Base-by-base conservation (phyloP, 2,888 invertebrate species). In the Cantharis flavilabris region DNA sequence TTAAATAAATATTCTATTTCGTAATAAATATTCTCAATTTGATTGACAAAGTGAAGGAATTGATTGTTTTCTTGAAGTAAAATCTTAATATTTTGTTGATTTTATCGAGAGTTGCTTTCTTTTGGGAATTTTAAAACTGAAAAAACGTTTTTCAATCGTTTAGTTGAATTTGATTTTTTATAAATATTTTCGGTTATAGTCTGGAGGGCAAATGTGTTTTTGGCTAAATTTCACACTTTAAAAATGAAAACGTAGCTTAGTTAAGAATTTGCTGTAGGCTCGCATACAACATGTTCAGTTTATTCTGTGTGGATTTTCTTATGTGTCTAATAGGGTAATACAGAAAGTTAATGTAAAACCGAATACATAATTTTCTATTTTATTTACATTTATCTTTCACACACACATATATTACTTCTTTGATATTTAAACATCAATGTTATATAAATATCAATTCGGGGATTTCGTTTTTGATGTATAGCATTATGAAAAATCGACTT, bases 131-230 rank as follows among this genome's bases (percentile, higher is more conserved):
- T 70, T 71, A 11, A 69, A 71, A 20, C 20, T 70, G 30, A 33
- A 14, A 49, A 70, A 75, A 69, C 71, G 71, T 75, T 75, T 74
- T 67, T 26, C 75, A 71, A 67, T 75, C 71, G 65, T 75, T 70
- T 71, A 65, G 75, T 67, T 28, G 62, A 71, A 30, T 69, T 33
- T 70, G 71, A 75, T 28, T 75, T 67, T 16, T 30, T 69, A 71
- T 71, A 75, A 71, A 74, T 70, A 70, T 70, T 74, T 74, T 74
- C 62, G 18, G 62, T 65, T 71, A 71, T 26, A 9, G 26, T 65
- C 75, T 67, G 5, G n/a, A 18, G 71, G 75, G 75, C 71, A 71
- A 30, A 75, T 70, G 75, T 16, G 67, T 49, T 62, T 75, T 75
- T 75, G 69, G 67, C 14, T 23, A 71, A 67, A 67, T 67, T 67